Base-by-base conservation (phyloP, 2,888 invertebrate species). In the Allacma fusca region DNA sequence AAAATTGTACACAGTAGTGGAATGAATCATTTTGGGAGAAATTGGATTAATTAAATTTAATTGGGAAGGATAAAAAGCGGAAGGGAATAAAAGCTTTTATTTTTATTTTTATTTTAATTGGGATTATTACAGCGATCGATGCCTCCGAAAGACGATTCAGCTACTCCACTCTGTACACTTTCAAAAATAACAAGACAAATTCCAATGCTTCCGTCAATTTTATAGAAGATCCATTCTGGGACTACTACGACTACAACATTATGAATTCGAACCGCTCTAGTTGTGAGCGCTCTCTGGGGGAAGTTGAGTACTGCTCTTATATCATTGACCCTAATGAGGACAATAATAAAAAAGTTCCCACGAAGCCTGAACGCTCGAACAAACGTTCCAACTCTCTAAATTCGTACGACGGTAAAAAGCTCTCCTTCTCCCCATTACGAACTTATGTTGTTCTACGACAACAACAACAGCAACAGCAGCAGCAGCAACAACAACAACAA, bases 151-250 rank as follows among this genome's bases (percentile, higher is more conserved):
- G 82, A 19, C 80, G 81, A 23, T 83, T 83, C 76, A 69, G 65
- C 50, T 83, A 83, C 73, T 80, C 84, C 64, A 84, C 84, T 29
- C 76, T 84, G 43, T 82, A 83, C 72, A 83, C 84, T 1, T 84
- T 78, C 65, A 82, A 78, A 75, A 80, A 73, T 24, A 44, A 75
- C 16, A 75, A 78, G 65, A 75, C 77, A 12, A 77, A 72, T 23
- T 83, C 84, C 21, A 80, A 83, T 4, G 78, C 84, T 0, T 84
- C 84, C 0, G 80, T 84, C 13, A 83, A 84, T 75, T 83, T 83
- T 62, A 83, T 84, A n/a, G 84, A 84, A 72, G 84, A 84, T 26
- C 80, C 82, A 12, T 84, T 83, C 73, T 83, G 83, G 83, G 83
- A 84, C 76, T 84, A 83, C 59, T 83, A 83, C 76, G 83, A 84